Conservation (phyloP, 2,113 vertebrate genomes). For the Pipa parva region DNA sequence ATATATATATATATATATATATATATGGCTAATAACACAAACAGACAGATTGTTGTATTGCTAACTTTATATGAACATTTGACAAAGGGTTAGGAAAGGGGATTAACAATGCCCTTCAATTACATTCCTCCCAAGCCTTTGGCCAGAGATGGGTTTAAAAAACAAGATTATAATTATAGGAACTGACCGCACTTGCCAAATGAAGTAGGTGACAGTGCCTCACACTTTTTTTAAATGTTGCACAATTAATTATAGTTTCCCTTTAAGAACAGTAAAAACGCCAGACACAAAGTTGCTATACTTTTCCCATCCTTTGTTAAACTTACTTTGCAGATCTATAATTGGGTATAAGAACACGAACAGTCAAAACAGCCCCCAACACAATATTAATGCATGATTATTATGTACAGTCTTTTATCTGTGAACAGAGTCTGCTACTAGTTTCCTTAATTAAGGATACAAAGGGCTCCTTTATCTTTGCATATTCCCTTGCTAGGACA, state of each 20-base stretch:
- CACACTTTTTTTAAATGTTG: too few relatives aligned
- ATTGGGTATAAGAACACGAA: constrained; percentile 76
- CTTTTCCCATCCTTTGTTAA: constrained; percentile 51
- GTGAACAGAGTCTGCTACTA: constrained; percentile 77
- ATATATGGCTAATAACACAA: too few relatives aligned
- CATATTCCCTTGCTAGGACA: constrained; percentile 95
- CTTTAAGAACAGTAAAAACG: not conserved
- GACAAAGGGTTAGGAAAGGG: too few relatives aligned
- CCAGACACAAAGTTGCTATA: not conserved
- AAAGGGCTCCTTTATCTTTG: constrained; percentile 88
- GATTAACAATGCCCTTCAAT: too few relatives aligned
- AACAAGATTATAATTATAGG: too few relatives aligned
- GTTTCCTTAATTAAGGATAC: constrained; percentile 97
- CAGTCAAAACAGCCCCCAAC: constrained; percentile 77
- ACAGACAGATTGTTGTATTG: too few relatives aligned
- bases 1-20: too few relatives aligned
- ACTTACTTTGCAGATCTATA: constrained; percentile 68
- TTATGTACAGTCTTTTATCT: constrained; percentile 93
- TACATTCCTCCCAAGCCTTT: too few relatives aligned
- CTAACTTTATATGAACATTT: too few relatives aligned
- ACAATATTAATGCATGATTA: constrained; percentile 87
- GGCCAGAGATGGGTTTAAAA: too few relatives aligned
- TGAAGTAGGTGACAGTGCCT: too few relatives aligned
- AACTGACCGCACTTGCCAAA: too few relatives aligned
- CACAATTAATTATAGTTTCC: not conserved